Conservation (phyloP, 2,113 vertebrate species). For the Ellobius talpinus region DNA sequence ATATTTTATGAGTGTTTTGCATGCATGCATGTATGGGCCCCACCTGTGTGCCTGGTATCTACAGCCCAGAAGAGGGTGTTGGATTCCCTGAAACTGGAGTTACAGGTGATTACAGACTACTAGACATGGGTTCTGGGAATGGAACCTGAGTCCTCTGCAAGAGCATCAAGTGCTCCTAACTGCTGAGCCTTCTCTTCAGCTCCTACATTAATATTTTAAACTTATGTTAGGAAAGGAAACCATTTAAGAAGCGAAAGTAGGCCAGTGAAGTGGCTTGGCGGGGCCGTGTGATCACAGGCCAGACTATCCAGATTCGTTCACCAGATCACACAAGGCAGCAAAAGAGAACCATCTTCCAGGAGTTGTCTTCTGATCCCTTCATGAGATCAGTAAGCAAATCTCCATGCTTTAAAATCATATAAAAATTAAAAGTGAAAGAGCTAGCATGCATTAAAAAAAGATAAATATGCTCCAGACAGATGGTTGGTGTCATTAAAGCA, state of each 20-base stretch:
- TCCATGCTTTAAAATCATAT: neutral
- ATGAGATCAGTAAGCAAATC: neutral
- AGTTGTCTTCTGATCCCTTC: neutral
- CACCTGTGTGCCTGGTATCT: neutral
- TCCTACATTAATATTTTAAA: neutral
- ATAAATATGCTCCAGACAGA: neutral
- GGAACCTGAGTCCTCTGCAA: neutral
- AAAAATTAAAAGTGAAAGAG: neutral
- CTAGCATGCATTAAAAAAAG: neutral
- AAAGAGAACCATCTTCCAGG: neutral
- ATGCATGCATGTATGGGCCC: neutral
- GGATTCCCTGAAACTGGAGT: neutral
- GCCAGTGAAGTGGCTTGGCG: no score
- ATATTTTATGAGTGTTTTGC: neutral
- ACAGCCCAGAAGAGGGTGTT: neutral
- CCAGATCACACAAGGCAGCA: neutral
- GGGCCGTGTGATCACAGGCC: neutral
- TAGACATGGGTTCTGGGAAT: neutral
- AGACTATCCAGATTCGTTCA: neutral
- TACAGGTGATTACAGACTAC: neutral
- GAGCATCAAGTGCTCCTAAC: neutral
- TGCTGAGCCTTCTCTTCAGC: neutral
- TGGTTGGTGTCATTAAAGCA: no score
- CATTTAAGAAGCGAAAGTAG: neutral
- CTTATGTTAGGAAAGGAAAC: neutral